Conservation (phyloP, 2,113 vertebrate genomes). For the Megaleporinus macrocephalus region DNA sequence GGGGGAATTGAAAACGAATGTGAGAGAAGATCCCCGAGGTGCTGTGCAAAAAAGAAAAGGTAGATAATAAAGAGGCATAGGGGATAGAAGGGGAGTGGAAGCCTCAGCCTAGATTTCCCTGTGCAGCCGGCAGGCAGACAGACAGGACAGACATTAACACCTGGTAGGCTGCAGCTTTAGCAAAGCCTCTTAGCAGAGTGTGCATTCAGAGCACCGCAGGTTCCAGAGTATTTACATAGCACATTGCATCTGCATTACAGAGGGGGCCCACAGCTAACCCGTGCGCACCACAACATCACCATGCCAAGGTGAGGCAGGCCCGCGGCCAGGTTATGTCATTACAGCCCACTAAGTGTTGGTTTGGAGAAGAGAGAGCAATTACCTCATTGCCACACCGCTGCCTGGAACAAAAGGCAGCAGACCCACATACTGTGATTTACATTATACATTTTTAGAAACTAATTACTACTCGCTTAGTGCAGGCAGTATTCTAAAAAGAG, state of each 20-base stretch:
- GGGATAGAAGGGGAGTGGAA: conserved; percentile 47
- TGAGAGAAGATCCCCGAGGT: not conserved
- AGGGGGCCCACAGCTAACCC: conserved; percentile 31
- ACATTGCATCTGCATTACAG: conserved; percentile 50
- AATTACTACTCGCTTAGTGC: not conserved
- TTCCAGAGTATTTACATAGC: conserved; percentile 58
- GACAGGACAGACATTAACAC: conserved; percentile 72
- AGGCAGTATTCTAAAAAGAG: not conserved
- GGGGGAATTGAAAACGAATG: not conserved
- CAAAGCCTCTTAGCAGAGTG: conserved; percentile 70
- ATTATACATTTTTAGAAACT: not conserved
- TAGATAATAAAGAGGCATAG: conserved; percentile 1
- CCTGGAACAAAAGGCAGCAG: conserved; percentile 31
- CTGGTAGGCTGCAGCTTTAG: conserved; percentile 74
- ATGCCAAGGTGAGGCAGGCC: conserved; percentile 42
- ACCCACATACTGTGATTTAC: not conserved
- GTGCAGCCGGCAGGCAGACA: conserved; percentile 58
- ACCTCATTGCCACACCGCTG: conserved; percentile 48
- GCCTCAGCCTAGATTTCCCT: conserved; percentile 62
- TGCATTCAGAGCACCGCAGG: conserved; percentile 54
- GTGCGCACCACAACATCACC: not conserved
- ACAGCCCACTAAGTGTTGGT: conserved; percentile 50
- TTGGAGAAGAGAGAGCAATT: conserved; percentile 52
- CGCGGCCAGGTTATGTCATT: conserved; percentile 38
- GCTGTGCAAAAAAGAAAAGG: conserved; percentile 1